These are phyloP conservation scores for Tetranychus truncatus DNA, from an alignment of 2,888 invertebrate genomes.

Conservation along the genomic window DNA sequence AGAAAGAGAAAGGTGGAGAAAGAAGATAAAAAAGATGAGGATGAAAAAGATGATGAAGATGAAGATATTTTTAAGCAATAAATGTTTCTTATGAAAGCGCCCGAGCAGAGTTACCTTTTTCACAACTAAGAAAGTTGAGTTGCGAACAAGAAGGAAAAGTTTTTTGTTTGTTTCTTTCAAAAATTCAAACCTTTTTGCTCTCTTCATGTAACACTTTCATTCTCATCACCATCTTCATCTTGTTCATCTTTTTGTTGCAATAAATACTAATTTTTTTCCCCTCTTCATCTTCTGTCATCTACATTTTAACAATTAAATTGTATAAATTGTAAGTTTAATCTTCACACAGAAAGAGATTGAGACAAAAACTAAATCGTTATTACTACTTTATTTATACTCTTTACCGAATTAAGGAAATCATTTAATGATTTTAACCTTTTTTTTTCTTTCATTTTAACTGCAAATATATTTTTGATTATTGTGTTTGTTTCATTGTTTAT, in stretches of 20 bases:
- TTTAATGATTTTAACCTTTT: not conserved
- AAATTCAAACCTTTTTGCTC: not conserved
- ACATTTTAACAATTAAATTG: not conserved
- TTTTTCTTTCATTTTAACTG: not conserved
- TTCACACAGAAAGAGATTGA: no score
- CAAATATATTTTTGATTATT: not conserved
- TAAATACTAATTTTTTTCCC: not conserved
- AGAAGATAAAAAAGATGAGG: not conserved
- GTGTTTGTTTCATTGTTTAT: not conserved
- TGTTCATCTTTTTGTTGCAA: not conserved
- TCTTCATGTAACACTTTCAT: not conserved
- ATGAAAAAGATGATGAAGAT: not conserved
- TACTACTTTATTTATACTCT: not conserved
- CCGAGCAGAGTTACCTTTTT: not conserved
- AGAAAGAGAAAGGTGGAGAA: not conserved
- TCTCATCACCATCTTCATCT: not conserved
- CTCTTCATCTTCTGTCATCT: not conserved
- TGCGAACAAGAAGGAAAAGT: no score
- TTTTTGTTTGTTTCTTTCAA: no score
- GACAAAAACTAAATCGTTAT: no score
- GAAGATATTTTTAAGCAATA: not conserved
- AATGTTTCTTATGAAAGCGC: not conserved
- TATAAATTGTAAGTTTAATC: no score
- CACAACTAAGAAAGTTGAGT: not conserved
- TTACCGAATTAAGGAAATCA: not conserved